Evolutionary conservation across 2,888 invertebrate genomes (phyloP).

Genomic region (Perdita meconis): DNA sequence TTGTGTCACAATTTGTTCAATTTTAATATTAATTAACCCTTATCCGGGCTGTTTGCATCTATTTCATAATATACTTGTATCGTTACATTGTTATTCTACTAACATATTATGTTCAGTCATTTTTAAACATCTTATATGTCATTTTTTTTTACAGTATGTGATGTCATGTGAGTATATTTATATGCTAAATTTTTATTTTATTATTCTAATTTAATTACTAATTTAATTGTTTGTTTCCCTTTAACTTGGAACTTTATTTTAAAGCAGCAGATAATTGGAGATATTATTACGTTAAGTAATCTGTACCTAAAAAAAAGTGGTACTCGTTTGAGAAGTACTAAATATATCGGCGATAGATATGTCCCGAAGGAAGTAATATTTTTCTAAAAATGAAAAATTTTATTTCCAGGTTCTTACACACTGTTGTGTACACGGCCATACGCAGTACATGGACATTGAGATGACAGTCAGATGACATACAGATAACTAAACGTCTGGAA

Average conservation of each 20-base stretch:
- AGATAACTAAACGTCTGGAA: slow-evolving; percentile 67
- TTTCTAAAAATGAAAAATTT: slow-evolving; percentile 74
- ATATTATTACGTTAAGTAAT: slow-evolving; percentile 13
- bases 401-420: slow-evolving; percentile 77
- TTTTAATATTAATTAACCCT: slow-evolving; percentile 66
- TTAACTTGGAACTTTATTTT: neutral
- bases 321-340: slow-evolving; percentile 8
- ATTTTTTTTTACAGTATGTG: slow-evolving; percentile 44
- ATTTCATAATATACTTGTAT: slow-evolving; percentile 8
- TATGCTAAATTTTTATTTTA: slow-evolving; percentile 26
- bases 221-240: neutral
- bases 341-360: slow-evolving; percentile 8
- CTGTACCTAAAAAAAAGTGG: slow-evolving; percentile 6
- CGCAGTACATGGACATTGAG: slow-evolving; percentile 72
- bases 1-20: slow-evolving; percentile 4
- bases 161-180: slow-evolving; percentile 58
- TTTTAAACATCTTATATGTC: slow-evolving; percentile 20
- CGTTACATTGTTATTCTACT: slow-evolving; percentile 21
- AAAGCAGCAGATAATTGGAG: neutral
- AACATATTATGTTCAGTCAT: slow-evolving; percentile 28
- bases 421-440: slow-evolving; percentile 69
- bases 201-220: slow-evolving; percentile 21
- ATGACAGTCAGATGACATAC: slow-evolving; percentile 71
- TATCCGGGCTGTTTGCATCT: slow-evolving; percentile 68
- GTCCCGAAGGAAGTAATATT: slow-evolving; percentile 49